Evolutionary conservation across 2,888 invertebrate genomes (phyloP).

Genomic region (Tuberolachnus salignus): DNA sequence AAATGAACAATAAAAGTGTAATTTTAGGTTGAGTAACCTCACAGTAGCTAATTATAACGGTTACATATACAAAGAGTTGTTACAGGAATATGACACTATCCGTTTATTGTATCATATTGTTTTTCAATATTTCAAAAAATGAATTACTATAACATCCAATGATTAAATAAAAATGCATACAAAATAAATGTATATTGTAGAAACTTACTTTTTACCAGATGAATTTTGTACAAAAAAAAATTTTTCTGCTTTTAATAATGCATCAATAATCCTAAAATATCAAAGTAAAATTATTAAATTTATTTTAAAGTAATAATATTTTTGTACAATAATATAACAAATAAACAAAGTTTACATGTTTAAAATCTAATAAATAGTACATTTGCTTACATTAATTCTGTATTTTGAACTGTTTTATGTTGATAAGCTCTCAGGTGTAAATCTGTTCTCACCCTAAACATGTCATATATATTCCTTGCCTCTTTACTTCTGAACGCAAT

Average conservation of each 20-base stretch:
- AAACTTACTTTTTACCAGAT: conserved; percentile 42
- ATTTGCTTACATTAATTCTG: conserved; percentile 64
- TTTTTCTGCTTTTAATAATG: conserved; percentile 35
- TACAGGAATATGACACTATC: too few species aligned
- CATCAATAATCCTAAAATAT: conserved; percentile 34
- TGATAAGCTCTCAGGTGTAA: conserved; percentile 66
- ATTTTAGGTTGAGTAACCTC: too few species aligned
- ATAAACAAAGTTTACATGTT: too few species aligned
- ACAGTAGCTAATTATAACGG: too few species aligned
- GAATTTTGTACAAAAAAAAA: conserved; percentile 31
- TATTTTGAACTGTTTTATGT: conserved; percentile 63
- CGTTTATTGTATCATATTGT: too few species aligned
- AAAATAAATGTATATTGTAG: not conserved
- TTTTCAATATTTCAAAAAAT: too few species aligned
- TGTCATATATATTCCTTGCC: conserved; percentile 63
- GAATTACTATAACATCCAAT: not conserved
- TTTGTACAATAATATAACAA: too few species aligned
- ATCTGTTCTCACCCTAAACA: conserved; percentile 64
- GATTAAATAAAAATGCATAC: not conserved
- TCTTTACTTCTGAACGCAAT: conserved; percentile 66
- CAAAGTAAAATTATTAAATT: not conserved
- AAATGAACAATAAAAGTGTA: too few species aligned
- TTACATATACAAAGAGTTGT: too few species aligned
- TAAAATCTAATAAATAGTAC: not conserved
- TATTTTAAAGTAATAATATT: too few species aligned